Percentiles rank a stretch among this genome's conserved stretches.
Evolutionary conservation across 2,113 vertebrate species (phyloP).

Genomic region (Dendropsophus ebraccatus): DNA sequence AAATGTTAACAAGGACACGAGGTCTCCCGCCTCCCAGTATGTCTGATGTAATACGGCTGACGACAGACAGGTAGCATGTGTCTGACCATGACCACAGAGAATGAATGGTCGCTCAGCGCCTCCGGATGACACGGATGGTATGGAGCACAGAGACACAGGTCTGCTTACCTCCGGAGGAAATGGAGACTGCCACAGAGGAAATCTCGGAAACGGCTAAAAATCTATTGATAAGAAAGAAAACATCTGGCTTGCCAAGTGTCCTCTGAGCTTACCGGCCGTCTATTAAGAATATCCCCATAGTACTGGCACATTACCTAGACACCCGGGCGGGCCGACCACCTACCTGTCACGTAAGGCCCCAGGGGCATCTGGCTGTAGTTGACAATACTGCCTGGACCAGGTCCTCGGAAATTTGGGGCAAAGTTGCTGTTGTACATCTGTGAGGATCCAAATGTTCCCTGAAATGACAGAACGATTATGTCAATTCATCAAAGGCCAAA

Average conservation of each 20-base stretch:
- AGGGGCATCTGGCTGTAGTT: constrained; percentile 99
- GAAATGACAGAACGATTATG: constrained; percentile 51
- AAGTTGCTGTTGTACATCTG: constrained; percentile 92
- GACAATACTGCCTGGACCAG: constrained; percentile 88
- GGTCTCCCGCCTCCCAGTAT: not conserved
- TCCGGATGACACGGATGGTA: constrained; percentile 32
- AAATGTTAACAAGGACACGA: not conserved
- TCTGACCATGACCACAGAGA: constrained; percentile 23
- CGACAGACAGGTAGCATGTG: constrained; percentile 27
- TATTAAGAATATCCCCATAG: not conserved
- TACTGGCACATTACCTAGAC: not conserved
- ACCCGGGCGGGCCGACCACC: constrained; percentile 43
- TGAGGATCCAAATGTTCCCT: constrained; percentile 88
- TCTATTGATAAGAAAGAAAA: constrained; percentile 69
- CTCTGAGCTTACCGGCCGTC: not conserved
- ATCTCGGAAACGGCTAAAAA: constrained; percentile 72
- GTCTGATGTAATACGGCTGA: not conserved
- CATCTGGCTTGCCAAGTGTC: constrained; percentile 11
- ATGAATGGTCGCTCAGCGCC: constrained; percentile 23
- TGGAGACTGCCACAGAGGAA: constrained; percentile 63
- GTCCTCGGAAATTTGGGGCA: constrained; percentile 86
- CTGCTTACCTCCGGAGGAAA: constrained; percentile 71
- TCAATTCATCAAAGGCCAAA: not conserved
- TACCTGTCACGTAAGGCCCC: constrained; percentile 95
- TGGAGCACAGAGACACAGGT: not conserved